Evolutionary conservation across 2,113 vertebrate genomes (phyloP).

Genomic region (Oxyura jamaicensis): DNA sequence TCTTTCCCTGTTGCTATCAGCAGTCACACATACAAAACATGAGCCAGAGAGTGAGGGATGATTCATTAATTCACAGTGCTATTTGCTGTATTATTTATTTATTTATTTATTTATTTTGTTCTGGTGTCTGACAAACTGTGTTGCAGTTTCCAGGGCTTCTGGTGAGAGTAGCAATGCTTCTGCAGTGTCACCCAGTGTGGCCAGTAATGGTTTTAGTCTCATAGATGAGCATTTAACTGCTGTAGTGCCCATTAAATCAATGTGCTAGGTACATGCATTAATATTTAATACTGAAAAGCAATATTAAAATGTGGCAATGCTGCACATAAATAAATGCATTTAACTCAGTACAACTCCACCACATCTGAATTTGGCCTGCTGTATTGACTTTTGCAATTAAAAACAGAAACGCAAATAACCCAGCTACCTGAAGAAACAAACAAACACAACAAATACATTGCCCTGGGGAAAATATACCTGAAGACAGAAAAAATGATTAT

Average conservation of each 20-base stretch:
- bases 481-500: not conserved
- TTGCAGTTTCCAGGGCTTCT: not conserved
- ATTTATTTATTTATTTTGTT: not conserved
- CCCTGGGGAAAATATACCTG: not conserved
- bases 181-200: not conserved
- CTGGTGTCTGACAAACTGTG: not conserved
- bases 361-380: not conserved
- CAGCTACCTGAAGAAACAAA: not conserved
- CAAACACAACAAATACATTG: not conserved
- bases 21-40: not conserved
- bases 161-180: not conserved
- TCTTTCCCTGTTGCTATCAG: not conserved
- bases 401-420: not conserved
- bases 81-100: not conserved
- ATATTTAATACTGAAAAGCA: constrained; percentile 40
- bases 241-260: constrained; percentile 27
- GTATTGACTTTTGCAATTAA: not conserved
- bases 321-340: not conserved
- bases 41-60: not conserved
- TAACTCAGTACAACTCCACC: not conserved
- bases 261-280: constrained; percentile 1
- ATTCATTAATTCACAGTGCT: not conserved
- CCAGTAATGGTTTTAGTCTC: not conserved
- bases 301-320: not conserved
- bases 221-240: not conserved